Conservation (phyloP, 2,797 vertebrate genomes). For the Pipistrellus kuhlii region DNA sequence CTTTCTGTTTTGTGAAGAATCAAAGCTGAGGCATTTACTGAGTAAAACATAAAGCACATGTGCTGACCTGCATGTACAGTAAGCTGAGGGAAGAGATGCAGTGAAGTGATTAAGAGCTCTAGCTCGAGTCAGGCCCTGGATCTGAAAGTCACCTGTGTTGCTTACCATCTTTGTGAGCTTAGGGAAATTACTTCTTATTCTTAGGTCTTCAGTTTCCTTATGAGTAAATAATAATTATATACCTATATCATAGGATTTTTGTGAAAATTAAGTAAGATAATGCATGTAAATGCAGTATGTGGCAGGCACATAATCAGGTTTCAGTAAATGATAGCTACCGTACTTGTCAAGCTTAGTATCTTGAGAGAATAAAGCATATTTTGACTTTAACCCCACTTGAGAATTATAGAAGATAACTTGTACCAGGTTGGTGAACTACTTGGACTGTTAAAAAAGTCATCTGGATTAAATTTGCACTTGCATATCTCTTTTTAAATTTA, state of each 20-base stretch:
- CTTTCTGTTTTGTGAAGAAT: conserved; percentile 10
- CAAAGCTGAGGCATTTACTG: background rate
- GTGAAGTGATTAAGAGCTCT: too few relatives aligned
- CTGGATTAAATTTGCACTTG: background rate
- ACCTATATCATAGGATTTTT: background rate
- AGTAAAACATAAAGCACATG: background rate
- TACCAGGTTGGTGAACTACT: background rate
- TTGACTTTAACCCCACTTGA: background rate
- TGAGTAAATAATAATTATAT: conserved; percentile 23
- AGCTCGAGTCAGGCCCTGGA: background rate
- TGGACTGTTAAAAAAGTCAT: background rate
- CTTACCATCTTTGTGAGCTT: background rate
- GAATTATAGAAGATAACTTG: background rate
- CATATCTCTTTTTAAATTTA: background rate
- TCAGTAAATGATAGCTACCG: background rate
- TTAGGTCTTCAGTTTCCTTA: conserved; percentile 24
- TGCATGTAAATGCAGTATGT: background rate
- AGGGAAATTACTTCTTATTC: background rate
- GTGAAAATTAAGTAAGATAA: conserved; percentile 38
- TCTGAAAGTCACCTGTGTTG: background rate
- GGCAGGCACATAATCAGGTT: background rate
- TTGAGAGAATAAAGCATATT: background rate
- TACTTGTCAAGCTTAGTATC: background rate
- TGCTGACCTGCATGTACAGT: background rate
- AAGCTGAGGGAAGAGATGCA: background rate